A percentile compares a stretch with the other conserved stretches of the same genome.
Conservation (phyloP, 2,888 invertebrate species). For the Idaea straminata region DNA sequence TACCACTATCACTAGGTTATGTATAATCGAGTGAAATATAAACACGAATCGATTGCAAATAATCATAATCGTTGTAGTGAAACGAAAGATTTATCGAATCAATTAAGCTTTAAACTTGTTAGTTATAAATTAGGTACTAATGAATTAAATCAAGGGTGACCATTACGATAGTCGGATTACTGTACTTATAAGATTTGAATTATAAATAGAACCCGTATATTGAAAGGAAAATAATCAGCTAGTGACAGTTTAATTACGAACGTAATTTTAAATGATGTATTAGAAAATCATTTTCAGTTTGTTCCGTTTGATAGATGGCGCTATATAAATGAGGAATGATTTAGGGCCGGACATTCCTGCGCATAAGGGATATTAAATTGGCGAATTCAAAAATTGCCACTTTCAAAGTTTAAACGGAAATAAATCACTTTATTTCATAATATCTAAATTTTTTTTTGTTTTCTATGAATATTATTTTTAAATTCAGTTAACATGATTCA, state of each 20-base stretch:
- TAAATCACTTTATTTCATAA: too few species aligned
- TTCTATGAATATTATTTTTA: too few species aligned
- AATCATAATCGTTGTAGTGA: background rate
- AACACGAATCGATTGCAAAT: background rate
- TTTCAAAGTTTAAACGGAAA: too few species aligned
- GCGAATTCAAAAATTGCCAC: too few species aligned
- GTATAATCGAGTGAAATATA: background rate
- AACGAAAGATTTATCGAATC: background rate
- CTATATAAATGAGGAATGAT: too few species aligned
- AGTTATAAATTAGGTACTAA: background rate
- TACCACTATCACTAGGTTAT: background rate
- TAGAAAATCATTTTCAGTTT: too few species aligned
- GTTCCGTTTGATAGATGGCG: too few species aligned
- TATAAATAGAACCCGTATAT: background rate
- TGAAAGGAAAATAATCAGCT: background rate
- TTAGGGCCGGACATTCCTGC: too few species aligned
- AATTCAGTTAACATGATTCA: too few species aligned
- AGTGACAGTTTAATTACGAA: background rate
- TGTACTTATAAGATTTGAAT: background rate
- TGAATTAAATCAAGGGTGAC: background rate
- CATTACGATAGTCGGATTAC: background rate
- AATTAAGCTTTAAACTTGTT: background rate
- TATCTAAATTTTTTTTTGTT: too few species aligned
- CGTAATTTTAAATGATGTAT: too few species aligned
- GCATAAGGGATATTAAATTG: too few species aligned